Base-by-base conservation (phyloP, 2,113 vertebrate genomes). In the Pitta sordida region DNA sequence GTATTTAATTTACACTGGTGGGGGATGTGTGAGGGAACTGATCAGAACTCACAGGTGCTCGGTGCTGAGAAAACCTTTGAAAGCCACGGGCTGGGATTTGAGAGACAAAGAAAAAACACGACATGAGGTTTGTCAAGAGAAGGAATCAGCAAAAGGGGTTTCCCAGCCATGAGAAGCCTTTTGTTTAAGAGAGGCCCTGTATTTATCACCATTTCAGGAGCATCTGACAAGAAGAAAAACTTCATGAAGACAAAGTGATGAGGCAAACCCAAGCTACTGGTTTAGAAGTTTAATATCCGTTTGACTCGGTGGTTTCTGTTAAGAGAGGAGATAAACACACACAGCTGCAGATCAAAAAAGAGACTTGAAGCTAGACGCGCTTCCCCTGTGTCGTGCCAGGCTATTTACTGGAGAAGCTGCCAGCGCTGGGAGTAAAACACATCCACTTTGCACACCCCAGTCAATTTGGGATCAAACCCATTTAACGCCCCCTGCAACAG, bases 261-360 rank as follows among this genome's bases (percentile, higher is more conserved):
- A 59, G 51, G 39, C 3, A 18, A 85, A 83, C 21, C 15, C 27
- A 80, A 92, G 48, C 20, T 14, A 44, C 36, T 85, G 5, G 76
- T 90, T 80, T 41, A 41, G 67, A 88, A 91, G 88, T 83, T 60
- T 91, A 76, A 67, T 78, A 74, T 64, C 51, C 2, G 0, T 70
- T 85, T 87, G 62, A 52, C 86, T 93, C 70, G 63, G 22, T 53
- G 26, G 17, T 62, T 94, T 91, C 87, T 30, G 5, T 83, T 90
- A 80, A 86, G 81, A 91, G 59, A 86, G 52, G 52, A 88, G 84
- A 90, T 86, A 69, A 96, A 71, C 94, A 95, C 64, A 85, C 85
- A 83, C 94, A 94, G 91, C 87, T 96, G 91, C 84, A 86, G 48
- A 62, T 39, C 32, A 74, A 56, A 95, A 96, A 88, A 94, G n/a